Conservation (phyloP, 64 coral and sea anemone genomes). For the Astreopora myriophthalma region DNA sequence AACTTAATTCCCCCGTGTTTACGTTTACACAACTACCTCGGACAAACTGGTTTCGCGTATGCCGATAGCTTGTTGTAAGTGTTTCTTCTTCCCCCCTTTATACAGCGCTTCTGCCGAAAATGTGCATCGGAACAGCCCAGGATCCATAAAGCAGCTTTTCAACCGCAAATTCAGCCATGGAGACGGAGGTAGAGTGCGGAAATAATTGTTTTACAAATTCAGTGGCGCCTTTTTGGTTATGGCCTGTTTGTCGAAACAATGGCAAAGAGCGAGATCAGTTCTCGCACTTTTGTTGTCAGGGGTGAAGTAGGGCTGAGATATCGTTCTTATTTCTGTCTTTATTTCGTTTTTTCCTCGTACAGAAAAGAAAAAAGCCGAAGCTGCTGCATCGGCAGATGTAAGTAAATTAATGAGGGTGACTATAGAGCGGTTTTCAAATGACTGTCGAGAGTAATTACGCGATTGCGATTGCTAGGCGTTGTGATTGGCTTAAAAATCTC, state of each 20-base stretch:
- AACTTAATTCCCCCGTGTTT: too few species aligned
- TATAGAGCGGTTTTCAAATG: neutral
- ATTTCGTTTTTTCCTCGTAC: neutral
- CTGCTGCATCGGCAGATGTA: neutral
- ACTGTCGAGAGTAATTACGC: too few species aligned
- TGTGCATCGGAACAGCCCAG: conserved; percentile 64
- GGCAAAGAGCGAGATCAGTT: neutral
- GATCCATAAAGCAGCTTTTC: conserved; percentile 95
- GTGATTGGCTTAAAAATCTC: too few species aligned
- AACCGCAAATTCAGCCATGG: conserved; percentile 77
- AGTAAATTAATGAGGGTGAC: neutral
- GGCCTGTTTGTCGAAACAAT: too few species aligned
- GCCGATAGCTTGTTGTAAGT: neutral
- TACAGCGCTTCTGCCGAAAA: neutral
- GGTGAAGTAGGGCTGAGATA: neutral
- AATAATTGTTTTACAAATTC: neutral
- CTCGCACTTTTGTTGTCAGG: neutral
- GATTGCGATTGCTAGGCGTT: too few species aligned
- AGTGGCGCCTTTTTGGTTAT: too few species aligned
- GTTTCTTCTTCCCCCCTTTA: neutral
- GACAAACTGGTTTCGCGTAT: neutral
- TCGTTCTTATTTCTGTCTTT: neutral
- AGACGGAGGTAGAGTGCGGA: conserved; percentile 47
- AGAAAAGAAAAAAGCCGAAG: conserved; percentile 11
- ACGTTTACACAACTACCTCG: too few species aligned